A percentile compares a stretch with the other conserved stretches of the same genome.
Evolutionary conservation across 2,113 vertebrate genomes (phyloP).

Genomic region (Genyomyrus donnyi): DNA sequence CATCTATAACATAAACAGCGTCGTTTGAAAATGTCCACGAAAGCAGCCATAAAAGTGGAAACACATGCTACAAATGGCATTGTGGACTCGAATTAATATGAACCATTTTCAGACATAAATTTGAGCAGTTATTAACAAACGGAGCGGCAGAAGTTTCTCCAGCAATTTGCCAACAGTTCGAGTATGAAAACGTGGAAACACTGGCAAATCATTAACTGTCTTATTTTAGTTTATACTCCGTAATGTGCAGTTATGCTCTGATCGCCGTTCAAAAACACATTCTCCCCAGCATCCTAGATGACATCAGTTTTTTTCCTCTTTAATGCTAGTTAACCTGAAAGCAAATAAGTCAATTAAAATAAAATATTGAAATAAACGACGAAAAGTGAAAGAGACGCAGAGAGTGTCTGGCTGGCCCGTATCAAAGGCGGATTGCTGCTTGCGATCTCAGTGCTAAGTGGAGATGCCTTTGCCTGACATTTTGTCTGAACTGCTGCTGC

Average conservation of each 20-base stretch:
- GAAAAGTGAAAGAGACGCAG: background rate
- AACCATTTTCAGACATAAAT: background rate
- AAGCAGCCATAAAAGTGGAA: background rate
- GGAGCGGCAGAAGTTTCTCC: background rate
- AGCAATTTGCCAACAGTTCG: background rate
- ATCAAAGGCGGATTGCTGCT: background rate
- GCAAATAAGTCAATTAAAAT: background rate
- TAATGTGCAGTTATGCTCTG: conserved; percentile 7
- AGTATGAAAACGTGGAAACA: background rate
- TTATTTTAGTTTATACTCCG: background rate
- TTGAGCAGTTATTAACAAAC: background rate
- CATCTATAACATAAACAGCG: background rate
- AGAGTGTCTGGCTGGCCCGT: background rate
- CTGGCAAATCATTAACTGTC: conserved; percentile 9
- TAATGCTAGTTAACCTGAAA: background rate
- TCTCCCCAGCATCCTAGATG: background rate
- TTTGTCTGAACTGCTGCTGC: background rate
- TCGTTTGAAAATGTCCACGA: background rate
- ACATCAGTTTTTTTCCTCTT: background rate
- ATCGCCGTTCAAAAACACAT: conserved; percentile 4
- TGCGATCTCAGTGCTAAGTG: background rate
- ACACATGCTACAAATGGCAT: background rate
- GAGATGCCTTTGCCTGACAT: conserved; percentile 5
- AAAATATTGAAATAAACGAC: background rate
- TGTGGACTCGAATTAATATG: background rate